Evolutionary conservation across 2,888 invertebrate species (phyloP).

Genomic region (Drosophila tripunctata): DNA sequence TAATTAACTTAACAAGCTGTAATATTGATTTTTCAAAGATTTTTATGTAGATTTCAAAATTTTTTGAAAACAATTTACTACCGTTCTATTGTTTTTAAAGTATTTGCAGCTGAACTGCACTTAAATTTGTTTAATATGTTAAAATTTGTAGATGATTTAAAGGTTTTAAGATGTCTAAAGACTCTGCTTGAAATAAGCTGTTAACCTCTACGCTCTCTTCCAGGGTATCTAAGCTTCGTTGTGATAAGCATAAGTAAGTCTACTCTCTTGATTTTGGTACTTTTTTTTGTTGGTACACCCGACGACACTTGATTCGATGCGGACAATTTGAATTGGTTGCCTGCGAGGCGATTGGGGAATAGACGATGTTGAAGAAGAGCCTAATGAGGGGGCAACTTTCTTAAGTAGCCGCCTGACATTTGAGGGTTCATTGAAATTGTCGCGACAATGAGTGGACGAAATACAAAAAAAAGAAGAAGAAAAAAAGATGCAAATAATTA

Average conservation of each 20-base stretch:
- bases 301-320: slow-evolving; percentile 42
- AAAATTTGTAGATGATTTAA: neutral
- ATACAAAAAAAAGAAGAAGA: no score
- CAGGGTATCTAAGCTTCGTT: neutral
- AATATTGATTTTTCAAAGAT: no score
- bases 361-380: slow-evolving; percentile 9
- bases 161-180: no score
- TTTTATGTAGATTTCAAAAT: no score
- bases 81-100: no score
- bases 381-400: slow-evolving; percentile 65
- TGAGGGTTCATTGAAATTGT: slow-evolving; percentile 65
- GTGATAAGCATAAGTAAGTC: neutral
- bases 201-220: no score
- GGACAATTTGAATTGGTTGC: slow-evolving; percentile 23
- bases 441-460: slow-evolving; percentile 53
- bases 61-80: no score
- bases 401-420: slow-evolving; percentile 39
- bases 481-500: slow-evolving; percentile 65
- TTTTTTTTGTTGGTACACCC: slow-evolving; percentile 34
- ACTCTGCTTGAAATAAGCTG: no score
- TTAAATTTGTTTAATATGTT: no score
- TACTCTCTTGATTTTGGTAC: neutral
- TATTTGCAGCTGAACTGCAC: no score
- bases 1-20: no score
- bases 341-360: slow-evolving; percentile 3